Evolutionary conservation across 1,140 invertebrate species (phyloP).

Genomic region (Caenorhabditis brenneri): DNA sequence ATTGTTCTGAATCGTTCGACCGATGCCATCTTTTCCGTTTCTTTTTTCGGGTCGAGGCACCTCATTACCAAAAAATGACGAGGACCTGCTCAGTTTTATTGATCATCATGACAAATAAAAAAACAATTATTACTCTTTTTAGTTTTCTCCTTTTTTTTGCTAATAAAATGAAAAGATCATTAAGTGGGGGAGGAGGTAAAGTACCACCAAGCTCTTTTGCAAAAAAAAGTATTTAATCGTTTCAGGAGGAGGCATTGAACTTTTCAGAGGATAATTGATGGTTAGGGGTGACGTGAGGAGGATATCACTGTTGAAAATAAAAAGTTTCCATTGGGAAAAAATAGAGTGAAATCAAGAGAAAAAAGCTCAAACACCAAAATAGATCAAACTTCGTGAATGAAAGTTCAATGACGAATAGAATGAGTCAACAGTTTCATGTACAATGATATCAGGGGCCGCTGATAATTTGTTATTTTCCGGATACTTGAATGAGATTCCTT

Average conservation of each 20-base stretch:
- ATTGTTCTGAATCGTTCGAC: slow-evolving; percentile 29
- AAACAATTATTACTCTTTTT: not conserved
- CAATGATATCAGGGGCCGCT: no score
- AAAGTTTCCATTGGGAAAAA: not conserved
- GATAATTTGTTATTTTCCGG: no score
- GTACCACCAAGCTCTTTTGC: not conserved
- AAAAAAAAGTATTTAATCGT: not conserved
- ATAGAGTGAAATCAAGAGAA: not conserved
- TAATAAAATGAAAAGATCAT: not conserved
- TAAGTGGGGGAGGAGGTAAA: not conserved
- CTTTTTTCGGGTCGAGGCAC: not conserved
- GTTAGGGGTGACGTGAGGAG: not conserved
- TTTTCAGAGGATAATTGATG: slow-evolving; percentile 2
- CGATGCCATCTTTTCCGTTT: not conserved
- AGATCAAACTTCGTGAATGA: not conserved
- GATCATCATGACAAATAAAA: not conserved
- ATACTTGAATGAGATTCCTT: no score
- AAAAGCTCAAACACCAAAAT: not conserved
- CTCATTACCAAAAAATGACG: slow-evolving; percentile 25
- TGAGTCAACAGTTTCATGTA: no score
- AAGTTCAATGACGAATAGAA: no score
- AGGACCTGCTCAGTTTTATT: not conserved
- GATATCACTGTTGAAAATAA: not conserved
- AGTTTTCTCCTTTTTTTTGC: not conserved
- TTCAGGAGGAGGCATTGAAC: not conserved